Evolutionary conservation across 2,888 invertebrate species (phyloP), one percentile per base, ranked within the genome.

Genomic region (Drosophila quinaria): DNA sequence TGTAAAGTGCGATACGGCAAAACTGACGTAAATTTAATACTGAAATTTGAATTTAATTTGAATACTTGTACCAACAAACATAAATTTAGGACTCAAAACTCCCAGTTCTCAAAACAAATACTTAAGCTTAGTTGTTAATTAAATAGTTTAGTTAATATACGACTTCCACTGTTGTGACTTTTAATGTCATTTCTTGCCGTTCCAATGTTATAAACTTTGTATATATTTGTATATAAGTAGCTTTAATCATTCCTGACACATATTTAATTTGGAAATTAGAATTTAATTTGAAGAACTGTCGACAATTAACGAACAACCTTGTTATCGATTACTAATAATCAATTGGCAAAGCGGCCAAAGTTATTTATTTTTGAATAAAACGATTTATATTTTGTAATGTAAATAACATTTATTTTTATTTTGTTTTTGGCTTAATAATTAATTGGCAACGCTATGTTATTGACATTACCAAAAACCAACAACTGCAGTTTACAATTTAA

Each of bases 41-140:
- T n/a, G n/a, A n/a, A n/a, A n/a, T n/a, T n/a, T n/a, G n/a, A n/a
- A n/a, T n/a, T n/a, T n/a, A n/a, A n/a, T n/a, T n/a, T n/a, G n/a
- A n/a, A n/a, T n/a, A n/a, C n/a, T n/a, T n/a, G n/a, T n/a, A n/a
- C n/a, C n/a, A n/a, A n/a, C n/a, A n/a, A n/a, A n/a, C n/a, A n/a
- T n/a, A n/a, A n/a, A n/a, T 95, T 61, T 95, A 71, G 55, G 51
- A 33, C 8, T n/a, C 54, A 44, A 22, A n/a, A n/a, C n/a, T 54
- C 47, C n/a, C n/a, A 13, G 17, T 17, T 33, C 33, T n/a, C 35
- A 22, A 25, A n/a, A n/a, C 29, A 44, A 37, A 59, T 13, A 50
- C n/a, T 3, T 67, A 68, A 74, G 62, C 4, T 46, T 68, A 59
- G 54, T 35, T 15, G 29, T 52, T 71, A 71, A 44, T 55, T 31